phyloP scores from a whole-genome alignment of 2,888 invertebrate genomes.

The Acronicta psi region DNA sequence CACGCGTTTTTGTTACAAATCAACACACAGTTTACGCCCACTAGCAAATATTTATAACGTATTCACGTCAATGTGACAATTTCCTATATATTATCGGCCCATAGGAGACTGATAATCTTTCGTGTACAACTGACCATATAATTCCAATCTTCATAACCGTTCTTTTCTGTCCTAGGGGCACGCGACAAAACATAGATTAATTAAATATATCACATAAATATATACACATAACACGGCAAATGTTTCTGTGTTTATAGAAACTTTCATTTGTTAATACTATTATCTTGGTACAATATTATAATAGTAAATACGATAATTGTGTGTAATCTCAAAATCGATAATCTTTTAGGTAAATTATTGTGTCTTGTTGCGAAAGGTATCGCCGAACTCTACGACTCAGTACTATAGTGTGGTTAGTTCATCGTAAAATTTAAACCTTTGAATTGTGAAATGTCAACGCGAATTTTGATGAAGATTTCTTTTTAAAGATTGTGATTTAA shows the following conservation, averaged over 20 bases:
- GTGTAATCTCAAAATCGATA: neutral
- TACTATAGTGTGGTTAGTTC: no score
- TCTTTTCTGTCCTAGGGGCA: conserved; percentile 14
- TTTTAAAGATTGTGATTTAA: no score
- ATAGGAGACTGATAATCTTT: neutral
- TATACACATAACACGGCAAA: conserved; percentile 29
- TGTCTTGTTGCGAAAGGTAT: no score
- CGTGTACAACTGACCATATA: neutral
- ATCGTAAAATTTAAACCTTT: no score
- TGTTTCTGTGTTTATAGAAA: conserved; percentile 33
- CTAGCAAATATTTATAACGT: conserved; percentile 7
- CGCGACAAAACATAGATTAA: conserved; percentile 8
- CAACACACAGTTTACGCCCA: conserved; percentile 9
- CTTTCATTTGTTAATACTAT: conserved; percentile 26
- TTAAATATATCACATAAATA: conserved; percentile 42
- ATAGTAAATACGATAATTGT: conserved; percentile 6
- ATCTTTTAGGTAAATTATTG: no score
- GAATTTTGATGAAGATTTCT: no score
- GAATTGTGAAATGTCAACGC: no score
- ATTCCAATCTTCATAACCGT: conserved; percentile 25
- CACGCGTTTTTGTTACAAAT: conserved; percentile 12
- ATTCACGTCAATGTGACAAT: conserved; percentile 13
- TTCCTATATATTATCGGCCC: conserved; percentile 14
- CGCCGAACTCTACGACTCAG: no score
- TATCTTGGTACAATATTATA: conserved; percentile 15